A percentile compares a stretch with the other conserved stretches of the same genome.
Conservation (phyloP, 2,113 vertebrate genomes). For the Rostratula benghalensis region DNA sequence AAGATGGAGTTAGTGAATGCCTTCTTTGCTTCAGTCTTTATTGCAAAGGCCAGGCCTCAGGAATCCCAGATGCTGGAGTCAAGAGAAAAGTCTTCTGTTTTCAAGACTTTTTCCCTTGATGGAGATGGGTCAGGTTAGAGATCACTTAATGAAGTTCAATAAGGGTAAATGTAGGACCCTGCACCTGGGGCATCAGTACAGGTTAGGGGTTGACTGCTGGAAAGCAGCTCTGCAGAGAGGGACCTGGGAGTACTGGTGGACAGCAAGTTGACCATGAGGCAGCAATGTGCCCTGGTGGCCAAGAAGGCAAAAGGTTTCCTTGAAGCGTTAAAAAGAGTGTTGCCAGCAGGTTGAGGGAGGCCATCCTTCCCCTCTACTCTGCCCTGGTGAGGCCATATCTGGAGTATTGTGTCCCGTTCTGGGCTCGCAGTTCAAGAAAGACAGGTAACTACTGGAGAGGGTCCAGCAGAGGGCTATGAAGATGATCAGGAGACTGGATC, state of each 20-base stretch:
- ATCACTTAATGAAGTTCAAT: not conserved
- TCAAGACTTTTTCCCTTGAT: not conserved
- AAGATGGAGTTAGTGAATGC: not conserved
- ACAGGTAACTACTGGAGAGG: not conserved
- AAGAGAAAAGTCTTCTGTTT: not conserved
- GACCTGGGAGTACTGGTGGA: not conserved
- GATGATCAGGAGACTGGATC: not conserved
- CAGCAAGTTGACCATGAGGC: not conserved
- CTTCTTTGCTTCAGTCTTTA: not conserved
- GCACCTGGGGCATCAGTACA: not conserved
- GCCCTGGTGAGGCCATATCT: not conserved
- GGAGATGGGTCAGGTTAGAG: not conserved
- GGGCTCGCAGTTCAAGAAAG: not conserved
- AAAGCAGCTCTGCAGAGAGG: not conserved
- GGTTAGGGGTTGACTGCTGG: not conserved
- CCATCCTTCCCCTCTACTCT: not conserved
- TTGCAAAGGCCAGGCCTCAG: not conserved
- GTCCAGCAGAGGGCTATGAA: not conserved
- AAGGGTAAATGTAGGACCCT: not conserved
- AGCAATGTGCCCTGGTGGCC: not conserved
- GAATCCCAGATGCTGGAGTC: not conserved
- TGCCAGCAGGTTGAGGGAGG: not conserved
- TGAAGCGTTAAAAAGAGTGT: not conserved
- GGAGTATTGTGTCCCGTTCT: not conserved
- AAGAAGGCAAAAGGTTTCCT: not conserved